Base-by-base conservation (phyloP, 2,797 vertebrate species). In the Dendrocincla fuliginosa region DNA sequence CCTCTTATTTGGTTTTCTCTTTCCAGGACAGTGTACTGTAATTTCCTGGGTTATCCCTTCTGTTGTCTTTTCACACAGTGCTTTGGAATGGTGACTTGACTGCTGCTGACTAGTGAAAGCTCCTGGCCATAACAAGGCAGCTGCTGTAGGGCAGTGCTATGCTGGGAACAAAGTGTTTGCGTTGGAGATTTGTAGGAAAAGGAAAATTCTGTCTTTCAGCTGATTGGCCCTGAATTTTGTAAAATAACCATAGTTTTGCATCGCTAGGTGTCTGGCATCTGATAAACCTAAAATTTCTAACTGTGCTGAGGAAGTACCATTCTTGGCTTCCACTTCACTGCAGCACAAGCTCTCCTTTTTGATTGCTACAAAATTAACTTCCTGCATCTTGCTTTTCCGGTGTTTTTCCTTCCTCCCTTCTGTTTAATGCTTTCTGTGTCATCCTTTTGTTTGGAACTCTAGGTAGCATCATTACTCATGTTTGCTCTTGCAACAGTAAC, bases 111-210 rank as follows among this genome's bases (percentile, higher is more conserved):
- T 23, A 33, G 30, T 33, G 74, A n/a, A 44, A 68, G 28, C 73
- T 71, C 10, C 35, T 0, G 13, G 18, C 50, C 6, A 0, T 22
- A 33, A 33, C 16, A 32, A 27, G 49, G 61, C 57, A 67, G 3
- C 15, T 7, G 16, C 55, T 35, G 0, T n/a, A 39, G 65, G 14
- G 39, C 12, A 27, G 3, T 0, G 0, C n/a, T 6, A 0, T 9
- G 22, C 24, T 15, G 18, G 19, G 28, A 79, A 7, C 50, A 33
- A 19, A 37, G 16, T 30, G 7, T 79, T 69, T 82, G 13, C 20
- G 0, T 1, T 61, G n/a, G 46, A 82, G 11, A 61, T 37, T 2
- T 10, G 0, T 69, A 60, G 65, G 35, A 37, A 73, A 75, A 67
- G 23, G 30, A 74, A 18, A 44, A 44, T 41, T 65, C 15, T 52